A percentile compares a stretch with the other conserved stretches of the same genome.
Conservation (phyloP, 2,888 invertebrate genomes). For the Epicampocera succincta region DNA sequence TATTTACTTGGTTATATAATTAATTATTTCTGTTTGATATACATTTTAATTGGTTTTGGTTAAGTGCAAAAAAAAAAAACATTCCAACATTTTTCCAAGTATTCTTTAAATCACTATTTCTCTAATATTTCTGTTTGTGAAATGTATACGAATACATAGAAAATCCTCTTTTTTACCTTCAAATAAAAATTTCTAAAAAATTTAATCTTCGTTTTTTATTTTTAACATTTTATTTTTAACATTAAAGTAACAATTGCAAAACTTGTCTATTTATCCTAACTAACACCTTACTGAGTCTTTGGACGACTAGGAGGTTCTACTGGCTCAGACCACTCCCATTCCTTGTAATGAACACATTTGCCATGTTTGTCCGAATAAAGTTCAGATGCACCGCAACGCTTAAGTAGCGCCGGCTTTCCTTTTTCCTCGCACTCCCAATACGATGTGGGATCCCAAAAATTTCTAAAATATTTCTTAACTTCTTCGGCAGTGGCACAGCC, state of each 20-base stretch:
- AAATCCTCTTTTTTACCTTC: conserved; percentile 57
- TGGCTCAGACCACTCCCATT: conserved; percentile 78
- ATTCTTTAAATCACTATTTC: conserved; percentile 28
- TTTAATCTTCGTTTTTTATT: neutral
- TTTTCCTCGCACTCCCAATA: conserved; percentile 78
- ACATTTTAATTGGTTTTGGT: conserved; percentile 50
- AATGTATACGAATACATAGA: conserved; percentile 49
- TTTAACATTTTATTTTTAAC: conserved; percentile 29
- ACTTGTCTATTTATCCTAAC: conserved; percentile 10
- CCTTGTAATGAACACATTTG: conserved; percentile 75
- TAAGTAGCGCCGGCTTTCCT: conserved; percentile 73
- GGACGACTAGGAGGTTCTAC: conserved; percentile 78
- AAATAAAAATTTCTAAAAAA: conserved; percentile 51
- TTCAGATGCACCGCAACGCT: conserved; percentile 75
- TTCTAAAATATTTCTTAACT: conserved; percentile 77
- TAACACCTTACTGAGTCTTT: conserved; percentile 49
- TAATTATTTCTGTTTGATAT: conserved; percentile 2
- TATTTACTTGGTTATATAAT: conserved; percentile 20
- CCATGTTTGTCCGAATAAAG: conserved; percentile 75
- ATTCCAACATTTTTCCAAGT: conserved; percentile 60
- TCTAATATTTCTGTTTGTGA: conserved; percentile 40
- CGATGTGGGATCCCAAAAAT: conserved; percentile 79
- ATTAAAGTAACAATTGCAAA: neutral
- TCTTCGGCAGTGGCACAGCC: conserved; percentile 77
- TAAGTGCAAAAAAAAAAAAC: conserved; percentile 17